A percentile compares a stretch with the other conserved stretches of the same genome.
These are phyloP conservation scores for Clangula hyemalis DNA, from an alignment of 2,797 vertebrate species.

Conservation along the genomic window DNA sequence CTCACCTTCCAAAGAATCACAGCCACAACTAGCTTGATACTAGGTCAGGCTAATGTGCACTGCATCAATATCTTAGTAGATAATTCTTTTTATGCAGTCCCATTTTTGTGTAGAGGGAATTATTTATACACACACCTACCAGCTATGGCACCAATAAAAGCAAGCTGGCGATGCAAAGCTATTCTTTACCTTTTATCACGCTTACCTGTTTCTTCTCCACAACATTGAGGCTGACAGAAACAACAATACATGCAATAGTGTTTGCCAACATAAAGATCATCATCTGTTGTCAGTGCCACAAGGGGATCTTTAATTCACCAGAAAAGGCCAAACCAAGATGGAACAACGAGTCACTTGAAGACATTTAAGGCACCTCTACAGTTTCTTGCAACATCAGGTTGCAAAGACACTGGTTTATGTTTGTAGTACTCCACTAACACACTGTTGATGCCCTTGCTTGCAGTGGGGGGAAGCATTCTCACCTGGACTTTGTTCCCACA, in stretches of 20 bases:
- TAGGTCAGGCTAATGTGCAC: accelerated
- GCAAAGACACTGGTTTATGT: background rate
- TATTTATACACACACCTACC: background rate
- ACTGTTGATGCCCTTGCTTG: background rate
- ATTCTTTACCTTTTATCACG: background rate
- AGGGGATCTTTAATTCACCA: conserved; percentile 84
- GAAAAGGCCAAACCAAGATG: background rate
- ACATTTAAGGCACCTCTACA: background rate
- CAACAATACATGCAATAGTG: conserved; percentile 80
- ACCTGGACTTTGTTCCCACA: conserved; percentile 84
- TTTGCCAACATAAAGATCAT: conserved; percentile 89
- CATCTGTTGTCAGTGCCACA: conserved; percentile 87
- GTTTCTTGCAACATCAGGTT: background rate
- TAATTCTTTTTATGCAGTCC: background rate
- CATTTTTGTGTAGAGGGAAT: background rate
- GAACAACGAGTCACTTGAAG: background rate
- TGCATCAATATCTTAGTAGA: background rate
- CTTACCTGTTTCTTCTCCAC: conserved; percentile 83
- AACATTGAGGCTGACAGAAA: conserved; percentile 80
- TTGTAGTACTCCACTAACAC: background rate
- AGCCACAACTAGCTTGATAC: background rate
- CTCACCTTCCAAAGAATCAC: background rate
- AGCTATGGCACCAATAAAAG: background rate
- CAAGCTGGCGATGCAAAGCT: background rate
- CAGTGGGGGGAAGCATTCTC: background rate